Percentiles rank a stretch among this genome's conserved stretches.
Evolutionary conservation across 2,797 vertebrate species (phyloP).

Genomic region (Percopsis omiscomaycus): DNA sequence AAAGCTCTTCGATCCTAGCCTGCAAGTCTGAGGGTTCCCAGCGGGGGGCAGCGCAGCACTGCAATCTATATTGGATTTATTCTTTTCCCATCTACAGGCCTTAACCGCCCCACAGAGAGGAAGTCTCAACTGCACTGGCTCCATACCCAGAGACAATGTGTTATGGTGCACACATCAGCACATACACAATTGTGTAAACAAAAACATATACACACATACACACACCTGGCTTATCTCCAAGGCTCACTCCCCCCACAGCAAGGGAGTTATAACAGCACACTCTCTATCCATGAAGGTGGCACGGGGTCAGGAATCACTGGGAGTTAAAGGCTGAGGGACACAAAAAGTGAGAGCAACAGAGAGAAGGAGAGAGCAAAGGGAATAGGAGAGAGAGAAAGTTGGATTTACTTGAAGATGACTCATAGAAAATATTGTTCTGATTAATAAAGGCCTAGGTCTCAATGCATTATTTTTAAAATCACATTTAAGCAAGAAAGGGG

Average conservation of each 20-base stretch:
- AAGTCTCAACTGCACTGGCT: conserved; percentile 70
- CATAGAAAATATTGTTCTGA: conserved; percentile 45
- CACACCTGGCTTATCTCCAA: conserved; percentile 58
- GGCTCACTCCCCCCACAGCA: conserved; percentile 71
- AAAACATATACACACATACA: conserved; percentile 46
- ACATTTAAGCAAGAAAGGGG: conserved; percentile 71
- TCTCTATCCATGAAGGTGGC: conserved; percentile 67
- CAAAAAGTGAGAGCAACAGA: conserved; percentile 25
- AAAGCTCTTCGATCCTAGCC: conserved; percentile 77
- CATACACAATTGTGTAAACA: conserved; percentile 63
- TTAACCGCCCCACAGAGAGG: conserved; percentile 74
- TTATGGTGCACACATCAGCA: conserved; percentile 68
- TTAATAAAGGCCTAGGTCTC: conserved; percentile 60
- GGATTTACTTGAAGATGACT: conserved; percentile 35
- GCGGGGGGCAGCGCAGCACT: conserved; percentile 77
- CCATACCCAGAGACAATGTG: conserved; percentile 71
- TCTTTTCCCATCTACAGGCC: conserved; percentile 78
- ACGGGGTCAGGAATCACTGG: conserved; percentile 64
- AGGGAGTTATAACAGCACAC: conserved; percentile 76
- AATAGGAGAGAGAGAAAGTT: conserved; percentile 20
- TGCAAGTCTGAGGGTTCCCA: conserved; percentile 76
- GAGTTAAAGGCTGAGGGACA: conserved; percentile 26
- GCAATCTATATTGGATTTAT: conserved; percentile 86
- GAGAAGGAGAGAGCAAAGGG: conserved; percentile 40
- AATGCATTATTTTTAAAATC: conserved; percentile 68